These are phyloP conservation scores for Ametastegia equiseti DNA, from an alignment of 2,888 invertebrate species.

Conservation along the genomic window DNA sequence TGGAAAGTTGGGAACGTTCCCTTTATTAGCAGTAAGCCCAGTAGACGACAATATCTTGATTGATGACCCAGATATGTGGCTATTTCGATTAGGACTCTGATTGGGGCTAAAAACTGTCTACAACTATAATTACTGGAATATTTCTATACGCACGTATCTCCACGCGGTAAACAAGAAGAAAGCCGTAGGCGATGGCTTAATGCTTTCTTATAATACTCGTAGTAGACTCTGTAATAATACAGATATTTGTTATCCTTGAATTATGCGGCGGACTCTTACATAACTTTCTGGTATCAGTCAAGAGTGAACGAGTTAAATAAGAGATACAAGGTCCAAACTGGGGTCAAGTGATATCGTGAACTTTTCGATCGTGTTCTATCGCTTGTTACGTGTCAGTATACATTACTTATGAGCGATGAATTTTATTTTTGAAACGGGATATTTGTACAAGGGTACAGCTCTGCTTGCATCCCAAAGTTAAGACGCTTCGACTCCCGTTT, in stretches of 20 bases:
- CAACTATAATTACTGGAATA: constrained; percentile 8
- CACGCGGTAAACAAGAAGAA: not conserved
- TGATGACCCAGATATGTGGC: constrained; percentile 4
- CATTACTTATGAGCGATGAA: not conserved
- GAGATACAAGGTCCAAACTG: constrained; percentile 4
- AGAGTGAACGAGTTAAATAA: not conserved
- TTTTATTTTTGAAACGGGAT: not conserved
- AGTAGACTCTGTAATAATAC: too few species aligned
- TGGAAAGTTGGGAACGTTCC: not conserved
- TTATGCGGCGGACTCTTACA: not conserved
- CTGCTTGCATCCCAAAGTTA: not conserved
- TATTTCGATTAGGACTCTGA: not conserved
- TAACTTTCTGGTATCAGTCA: constrained; percentile 20
- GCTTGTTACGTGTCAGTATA: not conserved
- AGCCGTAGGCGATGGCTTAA: not conserved
- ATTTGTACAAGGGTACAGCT: too few species aligned
- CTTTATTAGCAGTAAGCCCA: constrained; percentile 4
- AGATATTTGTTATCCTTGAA: constrained; percentile 1
- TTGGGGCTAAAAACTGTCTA: not conserved
- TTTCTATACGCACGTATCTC: not conserved
- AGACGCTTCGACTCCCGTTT: not conserved
- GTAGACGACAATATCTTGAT: constrained; percentile 25
- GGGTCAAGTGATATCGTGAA: constrained; percentile 34
- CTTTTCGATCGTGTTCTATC: constrained; percentile 8
- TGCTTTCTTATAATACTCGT: not conserved